Conservation (phyloP, 1,140 invertebrate genomes). For the Muscidifurax raptorellus region DNA sequence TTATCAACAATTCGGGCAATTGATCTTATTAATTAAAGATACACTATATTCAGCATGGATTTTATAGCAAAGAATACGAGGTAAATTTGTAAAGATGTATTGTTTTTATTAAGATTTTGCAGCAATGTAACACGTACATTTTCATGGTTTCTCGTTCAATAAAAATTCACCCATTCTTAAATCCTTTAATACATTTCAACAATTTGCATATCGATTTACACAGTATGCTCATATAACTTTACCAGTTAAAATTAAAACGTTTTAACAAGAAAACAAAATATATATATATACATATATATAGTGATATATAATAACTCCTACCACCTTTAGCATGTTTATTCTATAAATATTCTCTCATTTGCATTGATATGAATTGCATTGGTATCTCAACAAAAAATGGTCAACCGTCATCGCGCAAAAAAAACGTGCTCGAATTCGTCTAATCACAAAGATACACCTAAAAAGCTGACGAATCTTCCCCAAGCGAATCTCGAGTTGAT, state of each 20-base stretch:
- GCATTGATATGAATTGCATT: not conserved
- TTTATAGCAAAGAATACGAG: not conserved
- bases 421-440: too few species aligned
- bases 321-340: not conserved
- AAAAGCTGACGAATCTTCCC: not conserved
- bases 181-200: not conserved
- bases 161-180: not conserved
- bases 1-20: too few species aligned
- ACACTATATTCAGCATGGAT: not conserved
- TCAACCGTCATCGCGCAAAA: too few species aligned
- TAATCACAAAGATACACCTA: not conserved
- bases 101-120: not conserved
- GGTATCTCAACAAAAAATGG: too few species aligned
- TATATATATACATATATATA: not conserved
- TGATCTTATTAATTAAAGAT: too few species aligned
- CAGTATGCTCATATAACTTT: not conserved
- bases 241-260: not conserved
- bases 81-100: not conserved
- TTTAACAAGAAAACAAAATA: not conserved
- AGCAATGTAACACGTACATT: not conserved
- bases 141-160: not conserved
- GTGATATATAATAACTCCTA: not conserved
- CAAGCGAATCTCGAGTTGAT: not conserved
- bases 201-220: not conserved
- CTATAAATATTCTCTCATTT: not conserved